Conservation (phyloP, 2,797 vertebrate genomes). For the Bothrops alternatus region DNA sequence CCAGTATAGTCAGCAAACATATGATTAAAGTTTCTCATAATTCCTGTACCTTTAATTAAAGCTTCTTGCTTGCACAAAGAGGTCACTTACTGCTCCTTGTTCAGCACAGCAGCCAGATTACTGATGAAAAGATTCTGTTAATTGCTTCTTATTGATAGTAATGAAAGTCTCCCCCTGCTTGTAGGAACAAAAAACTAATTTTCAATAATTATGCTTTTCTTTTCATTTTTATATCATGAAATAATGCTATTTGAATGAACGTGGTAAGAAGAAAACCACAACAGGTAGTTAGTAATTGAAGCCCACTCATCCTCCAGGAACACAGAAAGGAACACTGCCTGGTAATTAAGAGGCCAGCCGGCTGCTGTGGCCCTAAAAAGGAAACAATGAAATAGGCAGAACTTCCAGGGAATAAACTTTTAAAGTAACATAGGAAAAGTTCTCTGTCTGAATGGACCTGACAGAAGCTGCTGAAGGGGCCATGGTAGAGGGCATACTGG, state of each 20-base stretch:
- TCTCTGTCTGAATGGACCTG: neutral
- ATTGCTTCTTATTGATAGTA: neutral
- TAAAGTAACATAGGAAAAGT: neutral
- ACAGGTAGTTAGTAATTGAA: neutral
- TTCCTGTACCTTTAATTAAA: neutral
- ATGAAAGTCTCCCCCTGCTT: neutral
- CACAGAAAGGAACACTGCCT: neutral
- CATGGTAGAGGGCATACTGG: neutral
- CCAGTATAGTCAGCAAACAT: neutral
- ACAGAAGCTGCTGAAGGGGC: neutral
- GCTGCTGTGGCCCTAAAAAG: neutral
- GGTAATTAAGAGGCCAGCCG: neutral
- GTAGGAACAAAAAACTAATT: neutral
- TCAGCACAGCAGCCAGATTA: neutral
- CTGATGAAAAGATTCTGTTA: neutral
- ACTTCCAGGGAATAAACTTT: neutral
- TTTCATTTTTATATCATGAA: neutral
- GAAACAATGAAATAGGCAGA: neutral
- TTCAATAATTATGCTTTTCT: neutral
- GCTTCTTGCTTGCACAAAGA: neutral
- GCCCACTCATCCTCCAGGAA: neutral
- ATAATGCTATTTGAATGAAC: neutral
- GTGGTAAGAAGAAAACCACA: neutral
- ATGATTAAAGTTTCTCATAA: neutral
- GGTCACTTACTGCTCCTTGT: constrained; percentile 15